Evolutionary conservation across 2,113 vertebrate species (phyloP).

Genomic region (Pardalotus punctatus): DNA sequence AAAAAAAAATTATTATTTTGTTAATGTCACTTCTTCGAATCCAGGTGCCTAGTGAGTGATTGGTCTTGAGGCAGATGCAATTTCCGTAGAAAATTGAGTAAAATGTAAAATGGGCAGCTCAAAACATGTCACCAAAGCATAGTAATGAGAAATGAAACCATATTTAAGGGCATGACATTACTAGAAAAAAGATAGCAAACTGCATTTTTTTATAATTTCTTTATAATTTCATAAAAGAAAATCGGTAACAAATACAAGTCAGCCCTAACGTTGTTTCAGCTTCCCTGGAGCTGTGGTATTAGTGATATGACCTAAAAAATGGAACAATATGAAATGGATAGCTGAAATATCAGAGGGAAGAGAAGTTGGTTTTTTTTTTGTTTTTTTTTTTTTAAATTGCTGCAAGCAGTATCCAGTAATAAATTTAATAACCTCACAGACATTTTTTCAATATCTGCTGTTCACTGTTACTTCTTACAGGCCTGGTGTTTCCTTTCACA

Average conservation of each 20-base stretch:
- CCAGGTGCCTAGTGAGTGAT: background rate
- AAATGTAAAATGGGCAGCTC: background rate
- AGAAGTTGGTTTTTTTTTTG: background rate
- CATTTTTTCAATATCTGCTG: slow-evolving; percentile 27
- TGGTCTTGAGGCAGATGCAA: background rate
- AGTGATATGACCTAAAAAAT: background rate
- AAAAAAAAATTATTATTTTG: background rate
- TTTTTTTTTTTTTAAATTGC: background rate
- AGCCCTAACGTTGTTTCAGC: background rate
- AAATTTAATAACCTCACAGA: slow-evolving; percentile 21
- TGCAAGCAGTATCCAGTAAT: background rate
- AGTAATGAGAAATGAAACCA: background rate
- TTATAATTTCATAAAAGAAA: background rate
- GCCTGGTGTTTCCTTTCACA: slow-evolving; percentile 31
- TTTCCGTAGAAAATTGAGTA: background rate
- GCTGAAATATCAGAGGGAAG: background rate
- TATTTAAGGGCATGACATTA: background rate
- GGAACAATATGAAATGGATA: background rate
- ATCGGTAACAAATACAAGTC: background rate
- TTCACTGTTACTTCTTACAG: slow-evolving; percentile 2
- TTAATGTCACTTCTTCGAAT: background rate
- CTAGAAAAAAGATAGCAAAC: background rate
- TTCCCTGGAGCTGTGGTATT: background rate
- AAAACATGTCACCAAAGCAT: background rate
- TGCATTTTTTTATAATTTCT: background rate